Evolutionary conservation across 2,888 invertebrate species (phyloP).

Genomic region (Lapara coniferarum): DNA sequence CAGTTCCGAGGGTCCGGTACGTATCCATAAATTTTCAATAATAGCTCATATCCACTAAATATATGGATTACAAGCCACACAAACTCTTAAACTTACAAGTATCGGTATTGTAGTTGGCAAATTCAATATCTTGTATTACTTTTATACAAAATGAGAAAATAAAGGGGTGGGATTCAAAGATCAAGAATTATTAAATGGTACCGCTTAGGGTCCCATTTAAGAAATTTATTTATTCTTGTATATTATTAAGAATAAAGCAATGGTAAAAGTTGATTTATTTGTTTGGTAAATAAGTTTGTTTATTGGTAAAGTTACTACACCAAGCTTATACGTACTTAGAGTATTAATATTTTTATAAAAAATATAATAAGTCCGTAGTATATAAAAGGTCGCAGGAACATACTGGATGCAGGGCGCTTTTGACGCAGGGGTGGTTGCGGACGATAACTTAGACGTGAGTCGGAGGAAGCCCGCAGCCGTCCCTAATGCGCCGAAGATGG

Average conservation of each 20-base stretch:
- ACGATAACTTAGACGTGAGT: too few relatives aligned
- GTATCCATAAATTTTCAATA: slow-evolving; percentile 12
- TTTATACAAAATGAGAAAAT: neutral
- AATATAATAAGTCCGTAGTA: too few relatives aligned
- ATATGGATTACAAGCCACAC: slow-evolving; percentile 10
- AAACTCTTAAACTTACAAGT: slow-evolving; percentile 13
- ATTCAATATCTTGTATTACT: neutral
- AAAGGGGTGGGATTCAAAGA: neutral
- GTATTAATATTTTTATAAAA: too few relatives aligned
- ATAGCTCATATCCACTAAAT: slow-evolving; percentile 18
- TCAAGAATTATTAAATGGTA: neutral
- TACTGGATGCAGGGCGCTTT: too few relatives aligned
- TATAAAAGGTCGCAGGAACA: too few relatives aligned
- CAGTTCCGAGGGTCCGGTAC: neutral
- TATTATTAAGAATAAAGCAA: neutral
- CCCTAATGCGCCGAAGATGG: too few relatives aligned
- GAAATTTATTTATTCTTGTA: neutral
- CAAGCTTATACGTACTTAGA: too few relatives aligned
- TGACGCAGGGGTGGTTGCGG: too few relatives aligned
- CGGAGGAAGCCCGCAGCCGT: too few relatives aligned
- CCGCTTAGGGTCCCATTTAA: neutral
- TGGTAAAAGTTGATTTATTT: too few relatives aligned
- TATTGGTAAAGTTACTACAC: too few relatives aligned
- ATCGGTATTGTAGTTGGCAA: neutral
- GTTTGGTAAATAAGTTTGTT: too few relatives aligned